Conservation (phyloP, 1,140 invertebrate species). For the Ephestia elutella region DNA sequence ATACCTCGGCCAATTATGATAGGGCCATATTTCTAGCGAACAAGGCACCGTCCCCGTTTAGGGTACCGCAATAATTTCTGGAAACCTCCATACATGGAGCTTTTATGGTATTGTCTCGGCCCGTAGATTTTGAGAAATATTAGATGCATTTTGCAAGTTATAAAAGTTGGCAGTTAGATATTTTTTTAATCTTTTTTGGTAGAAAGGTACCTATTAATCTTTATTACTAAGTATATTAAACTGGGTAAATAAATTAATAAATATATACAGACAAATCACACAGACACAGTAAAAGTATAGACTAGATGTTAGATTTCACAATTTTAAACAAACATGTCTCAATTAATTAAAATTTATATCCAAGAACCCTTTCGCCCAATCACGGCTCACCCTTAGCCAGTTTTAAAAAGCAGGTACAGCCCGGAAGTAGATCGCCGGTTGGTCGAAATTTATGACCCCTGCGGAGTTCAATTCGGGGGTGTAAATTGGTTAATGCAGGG, state of each 20-base stretch:
- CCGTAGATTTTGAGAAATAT: neutral
- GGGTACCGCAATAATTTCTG: constrained; percentile 3
- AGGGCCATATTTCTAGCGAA: constrained; percentile 1
- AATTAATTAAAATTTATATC: too few species aligned
- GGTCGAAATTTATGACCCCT: constrained; percentile 57
- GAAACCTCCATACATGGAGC: neutral
- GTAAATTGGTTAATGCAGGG: constrained; percentile 68
- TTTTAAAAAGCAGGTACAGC: constrained; percentile 47
- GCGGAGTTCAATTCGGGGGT: constrained; percentile 51
- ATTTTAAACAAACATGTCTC: too few species aligned
- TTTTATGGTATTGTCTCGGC: neutral
- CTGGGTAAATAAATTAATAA: too few species aligned
- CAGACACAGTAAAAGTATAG: too few species aligned
- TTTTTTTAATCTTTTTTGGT: too few species aligned
- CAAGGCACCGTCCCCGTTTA: neutral
- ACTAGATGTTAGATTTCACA: too few species aligned
- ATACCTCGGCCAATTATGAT: constrained; percentile 2
- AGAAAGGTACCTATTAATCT: too few species aligned
- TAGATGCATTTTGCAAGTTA: too few species aligned
- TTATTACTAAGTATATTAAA: too few species aligned
- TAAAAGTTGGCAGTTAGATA: too few species aligned
- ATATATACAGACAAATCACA: too few species aligned
- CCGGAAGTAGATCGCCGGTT: constrained; percentile 62
- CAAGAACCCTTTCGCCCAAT: neutral
- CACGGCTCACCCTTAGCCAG: constrained; percentile 13